Evolutionary conservation across 1,140 invertebrate species (phyloP).

Genomic region (Glossosoma conforme): DNA sequence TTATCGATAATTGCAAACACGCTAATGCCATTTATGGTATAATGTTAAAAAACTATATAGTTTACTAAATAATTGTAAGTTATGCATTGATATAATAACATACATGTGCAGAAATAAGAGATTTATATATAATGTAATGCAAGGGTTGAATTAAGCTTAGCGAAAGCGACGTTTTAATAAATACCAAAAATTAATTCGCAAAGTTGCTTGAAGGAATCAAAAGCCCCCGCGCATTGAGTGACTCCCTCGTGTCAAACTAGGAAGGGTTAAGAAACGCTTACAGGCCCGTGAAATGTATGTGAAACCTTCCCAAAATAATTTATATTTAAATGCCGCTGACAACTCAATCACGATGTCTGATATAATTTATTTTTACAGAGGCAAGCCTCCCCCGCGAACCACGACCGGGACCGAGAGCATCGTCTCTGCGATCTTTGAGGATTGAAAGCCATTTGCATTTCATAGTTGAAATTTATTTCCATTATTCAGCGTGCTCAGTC

Average conservation of each 20-base stretch:
- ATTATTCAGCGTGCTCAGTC: conserved; percentile 29
- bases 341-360: conserved; percentile 33
- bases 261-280: conserved; percentile 30
- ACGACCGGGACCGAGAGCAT: conserved; percentile 3
- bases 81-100: no score
- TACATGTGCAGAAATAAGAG: no score
- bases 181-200: no score
- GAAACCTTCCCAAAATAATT: conserved; percentile 30
- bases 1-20: no score
- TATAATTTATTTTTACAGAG: conserved; percentile 32
- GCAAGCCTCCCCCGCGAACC: conserved; percentile 13
- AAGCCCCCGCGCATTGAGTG: background rate
- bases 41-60: no score
- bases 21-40: no score
- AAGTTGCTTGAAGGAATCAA: no score
- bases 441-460: conserved; percentile 29
- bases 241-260: background rate
- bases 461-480: conserved; percentile 34
- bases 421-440: conserved; percentile 17
- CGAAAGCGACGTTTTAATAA: no score
- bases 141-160: no score
- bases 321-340: conserved; percentile 33
- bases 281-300: conserved; percentile 26
- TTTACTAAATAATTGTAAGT: no score
- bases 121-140: no score